Conservation (phyloP, 1,140 invertebrate genomes). For the Trinorchestia longiramus region DNA sequence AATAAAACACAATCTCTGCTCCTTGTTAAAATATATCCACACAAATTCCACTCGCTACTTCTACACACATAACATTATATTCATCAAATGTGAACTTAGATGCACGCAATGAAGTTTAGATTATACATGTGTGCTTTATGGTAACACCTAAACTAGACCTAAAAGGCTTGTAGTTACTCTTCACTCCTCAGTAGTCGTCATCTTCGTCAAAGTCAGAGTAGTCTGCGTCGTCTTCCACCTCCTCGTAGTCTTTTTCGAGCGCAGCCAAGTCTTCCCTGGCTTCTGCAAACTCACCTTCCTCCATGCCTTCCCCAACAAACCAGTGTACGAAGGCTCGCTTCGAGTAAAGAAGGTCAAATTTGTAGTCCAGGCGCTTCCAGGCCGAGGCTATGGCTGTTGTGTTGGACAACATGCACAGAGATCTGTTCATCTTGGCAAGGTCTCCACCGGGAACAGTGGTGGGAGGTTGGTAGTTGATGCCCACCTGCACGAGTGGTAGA, state of each 20-base stretch:
- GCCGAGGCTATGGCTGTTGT: slow-evolving; percentile 84
- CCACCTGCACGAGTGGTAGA: slow-evolving; percentile 69
- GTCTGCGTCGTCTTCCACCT: slow-evolving; percentile 72
- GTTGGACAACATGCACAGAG: slow-evolving; percentile 84
- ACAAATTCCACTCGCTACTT: too few relatives aligned
- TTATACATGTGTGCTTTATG: not conserved
- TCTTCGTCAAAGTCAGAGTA: slow-evolving; percentile 51
- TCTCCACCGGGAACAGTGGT: slow-evolving; percentile 77
- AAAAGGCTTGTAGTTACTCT: not conserved
- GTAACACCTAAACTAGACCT: not conserved
- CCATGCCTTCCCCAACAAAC: slow-evolving; percentile 81
- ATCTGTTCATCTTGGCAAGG: slow-evolving; percentile 73
- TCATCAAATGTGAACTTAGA: not conserved
- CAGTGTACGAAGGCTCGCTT: slow-evolving; percentile 79
- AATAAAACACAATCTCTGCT: not conserved
- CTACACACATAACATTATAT: not conserved
- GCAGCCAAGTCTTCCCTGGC: slow-evolving; percentile 81
- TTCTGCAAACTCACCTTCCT: slow-evolving; percentile 82
- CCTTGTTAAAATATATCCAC: not conserved
- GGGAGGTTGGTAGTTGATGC: slow-evolving; percentile 82
- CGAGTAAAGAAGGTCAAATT: slow-evolving; percentile 86
- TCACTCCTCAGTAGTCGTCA: slow-evolving; percentile 47
- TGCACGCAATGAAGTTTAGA: not conserved
- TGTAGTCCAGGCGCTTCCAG: slow-evolving; percentile 83
- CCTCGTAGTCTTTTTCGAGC: slow-evolving; percentile 78